phyloP scores from a whole-genome alignment of 2,797 vertebrate genomes.

The Danio choprae region DNA sequence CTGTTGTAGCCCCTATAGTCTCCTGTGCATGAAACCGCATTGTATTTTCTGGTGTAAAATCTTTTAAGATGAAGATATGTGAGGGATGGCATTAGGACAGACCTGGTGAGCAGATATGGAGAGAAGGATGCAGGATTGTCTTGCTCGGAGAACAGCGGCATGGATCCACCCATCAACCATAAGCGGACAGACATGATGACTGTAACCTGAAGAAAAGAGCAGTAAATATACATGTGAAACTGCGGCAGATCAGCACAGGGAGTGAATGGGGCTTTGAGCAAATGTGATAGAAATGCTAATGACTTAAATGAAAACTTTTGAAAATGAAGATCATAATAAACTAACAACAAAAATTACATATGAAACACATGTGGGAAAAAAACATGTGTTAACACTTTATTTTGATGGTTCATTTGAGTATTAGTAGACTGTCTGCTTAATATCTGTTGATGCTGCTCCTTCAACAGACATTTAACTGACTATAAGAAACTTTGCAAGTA shows the following conservation, averaged over 20 bases:
- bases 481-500: too few species aligned
- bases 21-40: background rate
- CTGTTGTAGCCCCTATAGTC: background rate
- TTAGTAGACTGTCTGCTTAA: too few species aligned
- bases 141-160: slow-evolving; percentile 97
- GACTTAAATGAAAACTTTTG: background rate
- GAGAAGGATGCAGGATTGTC: slow-evolving; percentile 98
- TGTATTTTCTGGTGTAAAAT: background rate
- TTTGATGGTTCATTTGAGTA: too few species aligned
- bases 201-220: slow-evolving; percentile 77
- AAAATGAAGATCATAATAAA: background rate
- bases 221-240: background rate
- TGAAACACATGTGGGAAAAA: background rate
- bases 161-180: slow-evolving; percentile 96
- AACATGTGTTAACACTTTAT: too few species aligned
- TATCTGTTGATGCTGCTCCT: too few species aligned
- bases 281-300: background rate
- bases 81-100: slow-evolving; percentile 32
- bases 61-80: slow-evolving; percentile 23
- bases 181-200: slow-evolving; percentile 88
- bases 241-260: background rate
- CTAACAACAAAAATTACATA: background rate
- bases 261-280: background rate
- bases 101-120: slow-evolving; percentile 91
- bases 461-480: too few species aligned